Base-by-base conservation (phyloP, 2,113 vertebrate species). In the Echinops telfairi region DNA sequence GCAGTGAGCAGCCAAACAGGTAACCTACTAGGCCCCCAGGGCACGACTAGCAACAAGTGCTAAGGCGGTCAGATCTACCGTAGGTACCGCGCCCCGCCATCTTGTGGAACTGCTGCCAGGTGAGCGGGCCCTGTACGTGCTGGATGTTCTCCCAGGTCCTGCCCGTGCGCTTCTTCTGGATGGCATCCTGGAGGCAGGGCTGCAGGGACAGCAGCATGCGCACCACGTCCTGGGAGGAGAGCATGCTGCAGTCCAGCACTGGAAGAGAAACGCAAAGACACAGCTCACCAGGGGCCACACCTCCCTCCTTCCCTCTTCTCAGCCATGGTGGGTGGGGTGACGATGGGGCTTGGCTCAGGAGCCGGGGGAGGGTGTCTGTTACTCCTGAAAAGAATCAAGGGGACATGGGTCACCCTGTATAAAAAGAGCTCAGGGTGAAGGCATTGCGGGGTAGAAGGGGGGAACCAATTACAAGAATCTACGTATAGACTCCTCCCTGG, bases 21-120 rank as follows among this genome's bases (percentile, higher is more conserved):
- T 53, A 53, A 53, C 47, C 47, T 53, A 53, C 47, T 10, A 53
- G 47, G 47, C 47, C 47, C 9, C 47, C 47, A 53, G 47, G 47
- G 47, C 47, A 53, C 12, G 47, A 53, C 47, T 40, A 9, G 47
- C 1, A 53, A 53, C 47, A 53, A 53, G 47, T 53, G 47, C 0
- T 6, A 15, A 31, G 3, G 1, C 0, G 11, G 27, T 47, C 47
- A 53, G 57, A 19, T 95, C 3, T 97, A 99, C 99, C 99, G 0
- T 99, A 99, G 86, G 99, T 99, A 14, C 99, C 99, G 68, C 99
- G 98, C 22, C 99, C 99, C 2, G 99, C 99, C 99, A 99, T 99
- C 94, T 99, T 99, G 93, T 99, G 99, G 98, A 99, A 99, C 85
- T 99, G 99, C 98, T 99, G 99, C 99, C 99, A 99, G 60, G 99